Evolutionary conservation across 1,140 invertebrate genomes (phyloP), one percentile per base, ranked within the genome.

Genomic region (Meloidogyne hapla): DNA sequence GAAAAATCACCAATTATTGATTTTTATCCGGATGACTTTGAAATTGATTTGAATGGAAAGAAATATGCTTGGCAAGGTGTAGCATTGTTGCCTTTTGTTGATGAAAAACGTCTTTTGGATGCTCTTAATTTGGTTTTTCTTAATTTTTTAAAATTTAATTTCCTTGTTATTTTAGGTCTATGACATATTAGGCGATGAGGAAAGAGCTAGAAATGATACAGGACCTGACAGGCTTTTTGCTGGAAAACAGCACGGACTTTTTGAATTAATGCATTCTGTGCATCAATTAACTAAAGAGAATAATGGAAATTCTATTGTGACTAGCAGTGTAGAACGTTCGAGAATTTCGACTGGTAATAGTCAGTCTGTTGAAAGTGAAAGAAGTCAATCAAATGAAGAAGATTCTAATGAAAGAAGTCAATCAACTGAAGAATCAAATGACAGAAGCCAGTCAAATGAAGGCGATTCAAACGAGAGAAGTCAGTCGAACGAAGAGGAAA

Each of bases 31-130:
- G 92, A 92, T 87, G 94, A 99, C 87, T 99, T 99, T 88, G 96
- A 95, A 89, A 96, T 98, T 77, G 97, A 99, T 90, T 89, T 99
- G 66, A 99, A 99, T 90, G 97, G 97, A 21, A 99, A 99, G 88
- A 98, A 97, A 88, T 98, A 94, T 89, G 96, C 96, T 69, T 99
- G 96, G 96, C 96, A 98, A 90, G 96, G 96, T 75, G 96, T 99
- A 12, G 96, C 96, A 6, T 88, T 99, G 12, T 88, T 99, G 68
- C 97, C 97, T 42, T 99, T 99, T 90, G 96, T 99, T 0, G 95
- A 99, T 86, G 96, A 99, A 88, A 91, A 90, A 64, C 89, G 96
- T 77, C 90, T 99, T 25, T 93, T 96, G 84, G 92, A 92, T 82
- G 94, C 95, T 1, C 88, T 99, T 26, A 69, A 82, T 69, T 38